Percentiles rank a stretch among this genome's conserved stretches.
These are phyloP conservation scores for Heliconius eleuchia DNA, from an alignment of 1,140 invertebrate genomes.

Conservation along the genomic window DNA sequence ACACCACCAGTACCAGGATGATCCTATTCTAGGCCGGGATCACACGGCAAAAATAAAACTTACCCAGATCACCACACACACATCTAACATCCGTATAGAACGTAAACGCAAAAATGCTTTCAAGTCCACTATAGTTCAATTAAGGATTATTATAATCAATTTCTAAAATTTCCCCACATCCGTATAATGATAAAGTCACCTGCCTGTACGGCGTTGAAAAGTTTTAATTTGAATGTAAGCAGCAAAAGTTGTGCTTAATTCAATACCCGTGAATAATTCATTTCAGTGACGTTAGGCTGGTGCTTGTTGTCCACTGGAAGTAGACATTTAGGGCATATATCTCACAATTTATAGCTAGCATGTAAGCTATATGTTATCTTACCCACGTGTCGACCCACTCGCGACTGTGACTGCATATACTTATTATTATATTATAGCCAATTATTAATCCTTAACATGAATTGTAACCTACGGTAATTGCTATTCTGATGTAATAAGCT, in stretches of 20 bases:
- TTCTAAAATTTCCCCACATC: neutral
- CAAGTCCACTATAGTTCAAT: neutral
- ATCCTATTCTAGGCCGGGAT: no score
- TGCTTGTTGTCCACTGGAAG: neutral
- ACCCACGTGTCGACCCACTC: no score
- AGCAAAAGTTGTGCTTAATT: constrained; percentile 23
- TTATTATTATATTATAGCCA: no score
- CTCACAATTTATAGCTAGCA: neutral
- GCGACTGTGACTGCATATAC: no score
- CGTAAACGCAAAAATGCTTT: neutral
- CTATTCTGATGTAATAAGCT: no score
- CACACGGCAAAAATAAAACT: no score
- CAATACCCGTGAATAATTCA: constrained; percentile 18
- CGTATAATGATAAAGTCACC: neutral
- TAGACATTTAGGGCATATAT: neutral
- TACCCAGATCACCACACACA: no score
- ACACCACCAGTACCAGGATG: no score
- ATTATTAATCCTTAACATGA: no score
- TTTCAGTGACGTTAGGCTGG: neutral
- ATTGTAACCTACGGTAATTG: no score
- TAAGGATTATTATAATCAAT: neutral
- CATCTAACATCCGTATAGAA: neutral
- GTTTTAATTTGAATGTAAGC: constrained; percentile 25
- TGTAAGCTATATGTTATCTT: neutral
- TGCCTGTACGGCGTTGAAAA: neutral